Evolutionary conservation across 2,797 vertebrate genomes (phyloP).

Genomic region (Centroberyx gerrardi): DNA sequence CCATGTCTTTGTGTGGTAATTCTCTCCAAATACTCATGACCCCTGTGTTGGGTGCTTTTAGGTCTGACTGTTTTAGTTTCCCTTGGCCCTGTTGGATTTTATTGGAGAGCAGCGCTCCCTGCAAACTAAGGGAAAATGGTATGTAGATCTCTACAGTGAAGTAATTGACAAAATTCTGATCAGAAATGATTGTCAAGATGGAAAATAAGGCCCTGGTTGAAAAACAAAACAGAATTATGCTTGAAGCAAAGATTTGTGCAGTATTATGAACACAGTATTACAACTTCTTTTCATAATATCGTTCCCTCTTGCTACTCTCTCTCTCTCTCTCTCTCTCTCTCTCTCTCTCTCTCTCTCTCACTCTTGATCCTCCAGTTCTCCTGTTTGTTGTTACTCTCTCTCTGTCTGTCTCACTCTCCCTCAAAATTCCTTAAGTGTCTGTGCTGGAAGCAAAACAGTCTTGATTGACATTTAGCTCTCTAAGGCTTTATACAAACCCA

Average conservation of each 20-base stretch:
- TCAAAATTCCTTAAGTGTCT: conserved; percentile 82
- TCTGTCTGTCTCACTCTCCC: conserved; percentile 71
- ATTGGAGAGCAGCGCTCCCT: neutral
- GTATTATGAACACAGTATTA: conserved; percentile 36
- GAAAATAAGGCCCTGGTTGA: too few relatives aligned
- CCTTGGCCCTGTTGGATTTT: neutral
- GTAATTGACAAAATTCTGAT: conserved; percentile 2
- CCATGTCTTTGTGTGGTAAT: too few relatives aligned
- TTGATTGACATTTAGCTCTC: conserved; percentile 85
- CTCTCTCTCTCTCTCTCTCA: conserved; percentile 16
- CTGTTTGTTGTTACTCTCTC: conserved; percentile 15
- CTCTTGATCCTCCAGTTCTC: too few relatives aligned
- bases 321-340: too few relatives aligned
- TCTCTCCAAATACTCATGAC: too few relatives aligned
- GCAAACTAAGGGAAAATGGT: neutral
- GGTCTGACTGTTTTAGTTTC: neutral
- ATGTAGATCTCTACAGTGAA: neutral
- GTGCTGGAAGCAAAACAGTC: conserved; percentile 80
- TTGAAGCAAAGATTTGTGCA: conserved; percentile 15
- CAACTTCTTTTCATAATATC: conserved; percentile 32
- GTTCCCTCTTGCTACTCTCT: conserved; percentile 59
- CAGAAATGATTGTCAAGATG: neutral
- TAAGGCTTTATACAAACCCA: conserved; percentile 78
- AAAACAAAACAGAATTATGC: conserved; percentile 9
- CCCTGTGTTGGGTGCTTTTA: neutral